A percentile compares a stretch with the other conserved stretches of the same genome.
Conservation (phyloP, 2,888 invertebrate species). For the Clostera curtula region DNA sequence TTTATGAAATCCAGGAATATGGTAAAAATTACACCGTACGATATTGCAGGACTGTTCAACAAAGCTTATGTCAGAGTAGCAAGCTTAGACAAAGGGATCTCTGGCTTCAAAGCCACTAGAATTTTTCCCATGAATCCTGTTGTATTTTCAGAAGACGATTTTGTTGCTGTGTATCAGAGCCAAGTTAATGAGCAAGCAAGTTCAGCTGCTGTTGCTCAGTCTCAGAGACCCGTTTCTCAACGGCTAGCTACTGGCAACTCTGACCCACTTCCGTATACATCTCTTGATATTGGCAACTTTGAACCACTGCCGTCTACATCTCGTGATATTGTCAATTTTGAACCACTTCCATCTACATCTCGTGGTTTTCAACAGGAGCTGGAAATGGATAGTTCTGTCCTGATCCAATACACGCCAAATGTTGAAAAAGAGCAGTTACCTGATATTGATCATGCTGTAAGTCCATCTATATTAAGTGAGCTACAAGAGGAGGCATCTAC, state of each 20-base stretch:
- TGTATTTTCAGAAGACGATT: conserved; percentile 16
- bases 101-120: conserved; percentile 18
- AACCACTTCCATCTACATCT: conserved; percentile 5
- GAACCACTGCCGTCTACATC: conserved; percentile 3
- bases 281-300: too few species aligned
- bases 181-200: conserved; percentile 4
- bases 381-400: conserved; percentile 2
- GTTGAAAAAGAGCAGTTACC: conserved; percentile 5
- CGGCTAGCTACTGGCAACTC: conserved; percentile 1
- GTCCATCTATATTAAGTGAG: conserved; percentile 6
- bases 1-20: conserved; percentile 17
- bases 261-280: too few species aligned
- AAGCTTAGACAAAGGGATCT: conserved; percentile 11
- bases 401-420: too few species aligned
- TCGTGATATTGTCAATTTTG: conserved; percentile 1
- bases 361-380: conserved; percentile 4
- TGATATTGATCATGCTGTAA: conserved; percentile 2
- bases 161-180: conserved; percentile 3
- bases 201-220: neutral
- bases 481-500: conserved; percentile 1
- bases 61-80: conserved; percentile 13
- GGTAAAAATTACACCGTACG: conserved; percentile 16
- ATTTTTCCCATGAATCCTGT: conserved; percentile 22
- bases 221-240: conserved; percentile 1
- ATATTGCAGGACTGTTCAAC: conserved; percentile 13